These are phyloP conservation scores for Cryptus viduatorius DNA, from an alignment of 2,888 invertebrate genomes.

Conservation along the genomic window DNA sequence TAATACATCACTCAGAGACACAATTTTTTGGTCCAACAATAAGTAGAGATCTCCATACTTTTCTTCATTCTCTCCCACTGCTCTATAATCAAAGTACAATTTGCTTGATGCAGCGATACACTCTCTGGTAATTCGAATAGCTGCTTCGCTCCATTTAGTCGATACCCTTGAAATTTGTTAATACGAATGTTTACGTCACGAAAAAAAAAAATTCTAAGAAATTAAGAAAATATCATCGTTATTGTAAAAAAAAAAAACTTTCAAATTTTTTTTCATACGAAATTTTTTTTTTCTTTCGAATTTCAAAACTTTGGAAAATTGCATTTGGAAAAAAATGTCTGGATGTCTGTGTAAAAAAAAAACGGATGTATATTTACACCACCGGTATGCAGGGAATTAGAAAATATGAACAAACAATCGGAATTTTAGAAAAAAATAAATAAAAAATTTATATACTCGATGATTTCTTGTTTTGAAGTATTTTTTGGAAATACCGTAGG, in stretches of 20 bases:
- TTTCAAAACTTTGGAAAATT: too few species aligned
- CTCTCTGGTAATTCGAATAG: conserved; percentile 74
- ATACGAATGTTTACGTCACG: not conserved
- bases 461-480: not conserved
- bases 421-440: too few species aligned
- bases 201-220: conserved; percentile 1
- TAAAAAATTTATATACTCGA: conserved; percentile 24
- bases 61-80: conserved; percentile 69
- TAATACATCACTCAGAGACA: conserved; percentile 75
- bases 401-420: too few species aligned
- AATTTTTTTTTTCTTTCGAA: too few species aligned
- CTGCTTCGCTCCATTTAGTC: conserved; percentile 74
- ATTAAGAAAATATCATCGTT: not conserved
- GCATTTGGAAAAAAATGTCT: too few species aligned
- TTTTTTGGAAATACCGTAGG: conserved; percentile 37
- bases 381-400: too few species aligned
- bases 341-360: too few species aligned
- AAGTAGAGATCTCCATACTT: conserved; percentile 80
- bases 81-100: conserved; percentile 76
- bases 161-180: conserved; percentile 52
- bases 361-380: too few species aligned
- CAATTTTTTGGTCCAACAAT: conserved; percentile 73
- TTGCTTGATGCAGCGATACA: conserved; percentile 71
- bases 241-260: too few species aligned
- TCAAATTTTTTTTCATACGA: too few species aligned